Conservation (phyloP, 1,140 invertebrate genomes). For the Camponotus pennsylvanicus region DNA sequence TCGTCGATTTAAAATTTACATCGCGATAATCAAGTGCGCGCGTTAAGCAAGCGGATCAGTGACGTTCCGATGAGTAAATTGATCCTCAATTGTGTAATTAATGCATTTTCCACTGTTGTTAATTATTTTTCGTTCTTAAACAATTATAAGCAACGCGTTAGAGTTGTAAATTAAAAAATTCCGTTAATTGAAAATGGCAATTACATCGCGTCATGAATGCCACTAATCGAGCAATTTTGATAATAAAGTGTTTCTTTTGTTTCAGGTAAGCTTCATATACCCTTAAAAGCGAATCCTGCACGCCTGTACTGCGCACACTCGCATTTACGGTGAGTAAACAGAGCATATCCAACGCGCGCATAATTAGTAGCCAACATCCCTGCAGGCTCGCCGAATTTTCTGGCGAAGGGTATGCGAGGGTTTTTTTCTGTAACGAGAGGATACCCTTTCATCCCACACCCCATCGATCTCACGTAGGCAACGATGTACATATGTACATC, state of each 20-base stretch:
- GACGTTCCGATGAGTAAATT: neutral
- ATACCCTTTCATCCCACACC: slow-evolving; percentile 72
- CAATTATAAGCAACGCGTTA: neutral
- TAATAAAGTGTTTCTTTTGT: slow-evolving; percentile 75
- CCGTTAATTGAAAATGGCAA: neutral
- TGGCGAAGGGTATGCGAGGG: slow-evolving; percentile 52
- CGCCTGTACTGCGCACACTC: slow-evolving; percentile 65
- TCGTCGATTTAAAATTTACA: slow-evolving; percentile 70
- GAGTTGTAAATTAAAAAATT: neutral
- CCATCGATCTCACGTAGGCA: slow-evolving; percentile 67
- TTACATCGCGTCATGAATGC: neutral
- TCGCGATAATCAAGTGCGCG: slow-evolving; percentile 47
- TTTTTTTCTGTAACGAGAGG: slow-evolving; percentile 73
- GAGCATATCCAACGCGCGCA: slow-evolving; percentile 78
- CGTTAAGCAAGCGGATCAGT: neutral
- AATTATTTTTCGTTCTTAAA: neutral
- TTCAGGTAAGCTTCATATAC: slow-evolving; percentile 78
- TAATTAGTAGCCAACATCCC: slow-evolving; percentile 83
- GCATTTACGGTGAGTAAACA: slow-evolving; percentile 83
- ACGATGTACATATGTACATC: slow-evolving; percentile 56
- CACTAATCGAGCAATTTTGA: slow-evolving; percentile 66
- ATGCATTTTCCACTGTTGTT: neutral
- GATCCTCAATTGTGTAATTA: neutral
- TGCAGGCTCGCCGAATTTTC: slow-evolving; percentile 67
- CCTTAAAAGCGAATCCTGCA: slow-evolving; percentile 67